Evolutionary conservation across 2,113 vertebrate genomes (phyloP).

Genomic region (Pseudonaja textilis): DNA sequence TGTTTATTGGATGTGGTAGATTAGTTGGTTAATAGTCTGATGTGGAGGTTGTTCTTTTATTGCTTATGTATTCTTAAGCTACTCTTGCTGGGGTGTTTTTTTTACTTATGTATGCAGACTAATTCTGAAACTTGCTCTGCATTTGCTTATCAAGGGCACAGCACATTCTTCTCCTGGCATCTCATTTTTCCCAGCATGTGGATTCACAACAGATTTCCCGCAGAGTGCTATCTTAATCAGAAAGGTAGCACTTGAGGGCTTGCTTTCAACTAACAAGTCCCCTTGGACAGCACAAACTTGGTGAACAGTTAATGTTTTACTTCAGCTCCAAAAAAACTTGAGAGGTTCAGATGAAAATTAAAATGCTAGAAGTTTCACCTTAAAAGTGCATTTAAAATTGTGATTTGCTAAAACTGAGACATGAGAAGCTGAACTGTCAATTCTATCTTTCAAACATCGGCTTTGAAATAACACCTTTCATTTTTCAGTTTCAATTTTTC

Average conservation of each 20-base stretch:
- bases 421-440: neutral
- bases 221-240: slow-evolving; percentile 46
- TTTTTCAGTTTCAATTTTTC: neutral
- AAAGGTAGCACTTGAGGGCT: slow-evolving; percentile 32
- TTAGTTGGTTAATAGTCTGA: neutral
- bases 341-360: slow-evolving; percentile 1
- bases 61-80: slow-evolving; percentile 7
- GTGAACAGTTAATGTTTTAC: slow-evolving; percentile 39
- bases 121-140: slow-evolving; percentile 22
- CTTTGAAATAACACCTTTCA: neutral
- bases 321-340: slow-evolving; percentile 30
- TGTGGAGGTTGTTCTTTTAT: slow-evolving; percentile 39
- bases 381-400: slow-evolving; percentile 15
- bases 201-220: slow-evolving; percentile 42
- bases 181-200: slow-evolving; percentile 28
- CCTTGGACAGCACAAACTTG: neutral
- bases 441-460: neutral
- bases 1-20: neutral
- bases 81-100: fast-evolving
- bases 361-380: slow-evolving; percentile 25
- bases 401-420: neutral
- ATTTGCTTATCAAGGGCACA: slow-evolving; percentile 46
- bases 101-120: slow-evolving; percentile 24
- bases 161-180: slow-evolving; percentile 38
- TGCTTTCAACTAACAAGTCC: slow-evolving; percentile 21